Evolutionary conservation across 2,113 vertebrate genomes (phyloP).

Genomic region (Arothron firmamentum): DNA sequence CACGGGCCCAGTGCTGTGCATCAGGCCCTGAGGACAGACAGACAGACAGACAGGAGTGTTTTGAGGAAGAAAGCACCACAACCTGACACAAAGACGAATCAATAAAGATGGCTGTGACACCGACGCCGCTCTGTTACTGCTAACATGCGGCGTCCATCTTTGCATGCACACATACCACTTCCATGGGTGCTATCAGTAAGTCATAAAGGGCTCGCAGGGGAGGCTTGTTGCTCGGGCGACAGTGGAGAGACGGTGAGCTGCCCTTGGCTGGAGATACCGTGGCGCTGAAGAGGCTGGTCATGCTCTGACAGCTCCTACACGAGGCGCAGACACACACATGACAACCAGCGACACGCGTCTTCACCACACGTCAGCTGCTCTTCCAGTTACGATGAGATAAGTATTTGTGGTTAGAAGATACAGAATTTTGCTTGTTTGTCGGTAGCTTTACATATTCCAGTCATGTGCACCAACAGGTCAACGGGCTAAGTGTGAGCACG

Average conservation of each 20-base stretch:
- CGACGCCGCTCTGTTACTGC: no score
- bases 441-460: no score
- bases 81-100: background rate
- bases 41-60: rapidly evolving
- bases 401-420: no score
- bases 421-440: no score
- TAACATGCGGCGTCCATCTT: no score
- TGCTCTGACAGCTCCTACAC: conserved; percentile 88
- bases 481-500: no score
- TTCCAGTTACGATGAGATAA: background rate
- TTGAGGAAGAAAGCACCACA: background rate
- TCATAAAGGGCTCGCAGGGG: conserved; percentile 89
- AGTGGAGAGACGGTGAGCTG: conserved; percentile 74
- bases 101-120: no score
- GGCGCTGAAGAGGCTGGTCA: conserved; percentile 84
- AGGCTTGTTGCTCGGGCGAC: conserved; percentile 73
- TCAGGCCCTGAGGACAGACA: conserved; percentile 79
- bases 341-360: no score
- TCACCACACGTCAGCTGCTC: background rate
- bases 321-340: conserved; percentile 10
- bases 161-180: conserved; percentile 76
- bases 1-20: conserved; percentile 89
- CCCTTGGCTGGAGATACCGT: conserved; percentile 83
- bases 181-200: conserved; percentile 91
- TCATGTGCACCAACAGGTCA: no score